Evolutionary conservation across 2,797 vertebrate species (phyloP).

Genomic region (Alouatta caraya): DNA sequence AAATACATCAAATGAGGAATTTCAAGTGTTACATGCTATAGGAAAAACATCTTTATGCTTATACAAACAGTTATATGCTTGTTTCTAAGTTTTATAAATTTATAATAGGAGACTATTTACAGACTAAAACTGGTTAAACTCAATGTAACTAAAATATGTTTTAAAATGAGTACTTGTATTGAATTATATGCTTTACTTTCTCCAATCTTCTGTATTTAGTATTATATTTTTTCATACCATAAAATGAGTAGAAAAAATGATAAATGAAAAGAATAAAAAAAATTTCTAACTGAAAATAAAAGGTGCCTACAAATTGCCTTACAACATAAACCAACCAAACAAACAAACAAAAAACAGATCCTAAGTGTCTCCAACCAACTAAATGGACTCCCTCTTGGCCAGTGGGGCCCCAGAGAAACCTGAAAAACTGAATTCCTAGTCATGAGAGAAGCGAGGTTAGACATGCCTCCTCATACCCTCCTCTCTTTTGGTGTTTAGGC

Average conservation of each 20-base stretch:
- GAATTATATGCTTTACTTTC: not conserved
- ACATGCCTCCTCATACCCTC: not conserved
- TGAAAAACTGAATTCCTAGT: not conserved
- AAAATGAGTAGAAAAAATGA: not conserved
- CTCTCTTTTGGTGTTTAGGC: not conserved
- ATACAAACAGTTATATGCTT: not conserved
- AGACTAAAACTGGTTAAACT: not conserved
- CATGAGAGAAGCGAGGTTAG: not conserved
- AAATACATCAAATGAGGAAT: constrained; percentile 21
- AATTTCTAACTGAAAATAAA: constrained; percentile 10
- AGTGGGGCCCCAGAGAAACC: not conserved
- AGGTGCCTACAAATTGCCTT: not conserved
- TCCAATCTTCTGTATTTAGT: not conserved
- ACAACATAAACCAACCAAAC: not conserved
- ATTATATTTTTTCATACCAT: not conserved
- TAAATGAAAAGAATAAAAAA: not conserved
- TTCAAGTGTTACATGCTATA: constrained; percentile 23
- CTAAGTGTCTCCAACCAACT: not conserved
- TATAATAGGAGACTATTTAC: not conserved
- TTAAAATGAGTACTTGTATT: not conserved
- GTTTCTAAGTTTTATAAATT: constrained; percentile 14
- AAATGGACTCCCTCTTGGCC: not conserved
- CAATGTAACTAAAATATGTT: not conserved
- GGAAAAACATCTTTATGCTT: constrained; percentile 33
- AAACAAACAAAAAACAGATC: not conserved